Percentiles rank a stretch among this genome's conserved stretches.
Conservation (phyloP, 2,797 vertebrate genomes). For the Etheostoma perlongum region DNA sequence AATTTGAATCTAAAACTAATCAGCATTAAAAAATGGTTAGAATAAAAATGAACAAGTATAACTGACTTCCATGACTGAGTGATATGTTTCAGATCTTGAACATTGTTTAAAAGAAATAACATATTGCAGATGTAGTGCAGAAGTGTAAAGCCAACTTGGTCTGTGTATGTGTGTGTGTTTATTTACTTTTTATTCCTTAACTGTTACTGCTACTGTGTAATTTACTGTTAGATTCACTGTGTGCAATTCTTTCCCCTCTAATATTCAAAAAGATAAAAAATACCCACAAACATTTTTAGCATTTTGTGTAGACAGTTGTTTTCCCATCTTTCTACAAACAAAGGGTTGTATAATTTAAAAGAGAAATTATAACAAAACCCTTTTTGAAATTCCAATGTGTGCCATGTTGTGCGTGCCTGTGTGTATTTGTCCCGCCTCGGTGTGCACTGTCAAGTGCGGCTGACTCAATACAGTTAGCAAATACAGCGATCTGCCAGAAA, state of each 20-base stretch:
- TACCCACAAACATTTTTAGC: background rate
- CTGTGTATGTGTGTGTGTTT: background rate
- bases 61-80: background rate
- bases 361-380: background rate
- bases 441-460: slow-evolving; percentile 25
- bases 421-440: background rate
- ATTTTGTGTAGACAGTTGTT: background rate
- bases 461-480: slow-evolving; percentile 60
- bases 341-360: background rate
- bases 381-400: background rate
- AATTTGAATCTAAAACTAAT: slow-evolving; percentile 21
- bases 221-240: too few relatives aligned
- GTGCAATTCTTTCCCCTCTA: too few relatives aligned
- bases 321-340: background rate
- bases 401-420: slow-evolving; percentile 4
- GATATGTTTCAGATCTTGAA: slow-evolving; percentile 1
- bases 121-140: background rate
- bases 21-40: background rate
- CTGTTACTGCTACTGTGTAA: background rate
- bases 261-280: too few relatives aligned
- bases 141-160: background rate
- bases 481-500: slow-evolving; percentile 70
- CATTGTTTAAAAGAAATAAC: background rate
- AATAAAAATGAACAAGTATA: background rate
- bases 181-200: background rate